Percentiles rank a stretch among this genome's conserved stretches.
Evolutionary conservation across 2,797 vertebrate genomes (phyloP).

Genomic region (Tokudaia tokunoshimensis): DNA sequence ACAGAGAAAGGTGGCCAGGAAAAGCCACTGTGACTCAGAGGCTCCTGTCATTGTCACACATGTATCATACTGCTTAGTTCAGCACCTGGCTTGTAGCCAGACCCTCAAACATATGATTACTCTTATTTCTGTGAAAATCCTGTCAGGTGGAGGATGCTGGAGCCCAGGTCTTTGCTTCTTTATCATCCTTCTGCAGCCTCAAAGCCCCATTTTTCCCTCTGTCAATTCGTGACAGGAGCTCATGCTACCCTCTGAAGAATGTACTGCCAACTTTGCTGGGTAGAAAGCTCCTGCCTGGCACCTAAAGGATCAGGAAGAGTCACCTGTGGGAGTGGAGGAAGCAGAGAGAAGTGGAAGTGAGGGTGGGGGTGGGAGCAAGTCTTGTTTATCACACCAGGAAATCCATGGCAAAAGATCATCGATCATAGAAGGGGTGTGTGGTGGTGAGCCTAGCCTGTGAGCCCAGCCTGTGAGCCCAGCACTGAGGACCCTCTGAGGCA

Average conservation of each 20-base stretch:
- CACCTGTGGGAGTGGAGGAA: background rate
- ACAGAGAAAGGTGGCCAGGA: background rate
- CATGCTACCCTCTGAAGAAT: background rate
- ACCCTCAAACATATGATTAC: background rate
- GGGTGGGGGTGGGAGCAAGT: no score
- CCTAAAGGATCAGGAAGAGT: background rate
- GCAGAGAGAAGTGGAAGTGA: background rate
- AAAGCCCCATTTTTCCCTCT: background rate
- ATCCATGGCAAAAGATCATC: background rate
- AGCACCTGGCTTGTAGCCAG: background rate
- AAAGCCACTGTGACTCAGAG: background rate
- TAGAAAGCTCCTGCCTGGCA: background rate
- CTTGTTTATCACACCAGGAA: background rate
- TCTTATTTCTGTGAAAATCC: slow-evolving; percentile 5
- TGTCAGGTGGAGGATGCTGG: background rate
- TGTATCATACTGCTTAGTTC: background rate
- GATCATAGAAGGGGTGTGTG: background rate
- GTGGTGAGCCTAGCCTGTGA: background rate
- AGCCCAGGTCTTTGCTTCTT: background rate
- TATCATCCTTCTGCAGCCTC: background rate
- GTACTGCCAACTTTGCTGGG: background rate
- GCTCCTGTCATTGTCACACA: background rate
- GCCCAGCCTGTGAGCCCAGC: background rate
- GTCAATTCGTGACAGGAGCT: background rate
- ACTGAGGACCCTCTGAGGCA: background rate